Evolutionary conservation across 2,888 invertebrate species (phyloP).

Genomic region (Cryptophagus acutangulus): DNA sequence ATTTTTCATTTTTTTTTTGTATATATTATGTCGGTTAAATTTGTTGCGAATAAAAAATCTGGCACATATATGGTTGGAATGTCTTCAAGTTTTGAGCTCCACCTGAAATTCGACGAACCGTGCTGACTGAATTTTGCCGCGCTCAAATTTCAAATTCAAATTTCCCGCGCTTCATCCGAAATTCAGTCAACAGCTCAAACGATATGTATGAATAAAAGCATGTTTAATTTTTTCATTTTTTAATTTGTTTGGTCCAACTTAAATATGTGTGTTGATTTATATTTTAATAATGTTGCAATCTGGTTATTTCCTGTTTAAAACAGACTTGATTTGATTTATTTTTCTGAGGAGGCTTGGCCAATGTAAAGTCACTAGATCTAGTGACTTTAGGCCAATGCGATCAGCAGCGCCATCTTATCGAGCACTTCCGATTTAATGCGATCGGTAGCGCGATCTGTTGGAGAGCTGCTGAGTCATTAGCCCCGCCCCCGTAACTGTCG

Average conservation of each 20-base stretch:
- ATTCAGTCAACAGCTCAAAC: slow-evolving; percentile 36
- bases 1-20: too few relatives aligned
- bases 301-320: too few relatives aligned
- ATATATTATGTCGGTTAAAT: too few relatives aligned
- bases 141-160: not conserved
- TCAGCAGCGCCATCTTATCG: too few relatives aligned
- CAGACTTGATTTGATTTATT: too few relatives aligned
- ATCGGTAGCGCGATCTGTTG: slow-evolving; percentile 9
- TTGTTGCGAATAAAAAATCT: slow-evolving; percentile 55
- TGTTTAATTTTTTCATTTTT: slow-evolving; percentile 39
- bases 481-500: slow-evolving; percentile 53
- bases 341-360: too few relatives aligned
- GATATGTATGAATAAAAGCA: slow-evolving; percentile 45
- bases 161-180: slow-evolving; percentile 7
- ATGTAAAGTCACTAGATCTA: too few relatives aligned
- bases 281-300: slow-evolving; percentile 38
- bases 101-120: too few relatives aligned
- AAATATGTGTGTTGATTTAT: slow-evolving; percentile 40
- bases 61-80: slow-evolving; percentile 63
- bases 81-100: slow-evolving; percentile 50
- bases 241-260: slow-evolving; percentile 44
- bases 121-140: slow-evolving; percentile 3
- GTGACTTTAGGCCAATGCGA: too few relatives aligned
- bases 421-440: not conserved
- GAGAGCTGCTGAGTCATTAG: slow-evolving; percentile 12